phyloP scores from a whole-genome alignment of 2,888 invertebrate species.

The Nesidiocoris tenuis region DNA sequence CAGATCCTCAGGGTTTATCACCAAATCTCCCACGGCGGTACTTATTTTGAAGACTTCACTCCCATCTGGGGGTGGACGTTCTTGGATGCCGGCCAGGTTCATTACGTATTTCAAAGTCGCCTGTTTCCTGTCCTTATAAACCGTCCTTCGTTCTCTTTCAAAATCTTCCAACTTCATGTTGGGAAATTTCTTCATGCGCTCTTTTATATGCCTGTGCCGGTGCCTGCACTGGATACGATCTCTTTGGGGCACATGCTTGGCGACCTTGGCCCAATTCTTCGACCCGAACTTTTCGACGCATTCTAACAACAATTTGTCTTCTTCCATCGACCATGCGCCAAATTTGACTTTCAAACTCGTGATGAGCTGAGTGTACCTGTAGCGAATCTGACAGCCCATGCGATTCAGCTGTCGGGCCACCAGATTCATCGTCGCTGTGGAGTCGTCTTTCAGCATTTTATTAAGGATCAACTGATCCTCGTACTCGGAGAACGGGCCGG shows the following conservation, averaged over 20 bases:
- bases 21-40: not conserved
- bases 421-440: not conserved
- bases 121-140: conserved; percentile 10
- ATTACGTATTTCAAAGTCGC: conserved; percentile 5
- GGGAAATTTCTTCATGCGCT: not conserved
- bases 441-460: not conserved
- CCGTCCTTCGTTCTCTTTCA: not conserved
- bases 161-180: not conserved
- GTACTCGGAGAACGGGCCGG: conserved; percentile 11
- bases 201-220: conserved; percentile 10
- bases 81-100: not conserved
- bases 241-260: conserved; percentile 18
- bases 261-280: conserved; percentile 17
- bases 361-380: conserved; percentile 22
- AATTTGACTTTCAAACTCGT: conserved; percentile 1
- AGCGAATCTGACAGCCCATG: conserved; percentile 10
- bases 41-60: not conserved
- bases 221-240: conserved; percentile 19
- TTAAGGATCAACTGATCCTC: conserved; percentile 24
- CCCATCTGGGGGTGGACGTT: not conserved
- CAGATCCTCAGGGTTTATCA: not conserved
- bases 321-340: conserved; percentile 33
- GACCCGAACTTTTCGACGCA: conserved; percentile 14
- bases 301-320: conserved; percentile 19
- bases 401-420: conserved; percentile 19